Evolutionary conservation across 2,797 vertebrate species (phyloP).

Genomic region (Lepilemur ruficaudatus): DNA sequence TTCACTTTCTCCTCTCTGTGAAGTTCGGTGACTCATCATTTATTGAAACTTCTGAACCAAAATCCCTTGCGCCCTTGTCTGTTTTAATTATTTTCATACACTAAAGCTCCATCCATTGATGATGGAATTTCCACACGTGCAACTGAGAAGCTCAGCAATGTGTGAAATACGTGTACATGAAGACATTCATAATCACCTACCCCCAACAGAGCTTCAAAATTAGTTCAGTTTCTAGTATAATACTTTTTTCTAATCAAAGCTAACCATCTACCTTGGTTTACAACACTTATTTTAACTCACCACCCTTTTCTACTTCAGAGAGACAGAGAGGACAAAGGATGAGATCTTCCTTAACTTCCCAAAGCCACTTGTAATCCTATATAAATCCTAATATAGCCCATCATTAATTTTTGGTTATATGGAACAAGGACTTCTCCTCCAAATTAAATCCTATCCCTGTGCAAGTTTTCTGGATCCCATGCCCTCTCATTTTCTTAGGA

Average conservation of each 20-base stretch:
- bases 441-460: not conserved
- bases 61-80: not conserved
- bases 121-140: not conserved
- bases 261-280: not conserved
- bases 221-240: not conserved
- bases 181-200: not conserved
- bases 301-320: not conserved
- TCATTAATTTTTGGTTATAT: not conserved
- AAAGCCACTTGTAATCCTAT: not conserved
- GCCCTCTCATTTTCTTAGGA: not conserved
- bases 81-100: not conserved
- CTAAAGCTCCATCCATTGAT: not conserved
- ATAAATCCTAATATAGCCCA: not conserved
- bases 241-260: not conserved
- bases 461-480: not conserved
- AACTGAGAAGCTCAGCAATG: not conserved
- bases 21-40: not conserved
- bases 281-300: not conserved
- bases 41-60: not conserved
- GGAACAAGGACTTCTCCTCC: not conserved
- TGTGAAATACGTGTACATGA: not conserved
- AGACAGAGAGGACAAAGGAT: not conserved
- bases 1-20: not conserved
- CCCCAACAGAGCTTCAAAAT: not conserved
- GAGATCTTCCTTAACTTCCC: not conserved